phyloP scores from a whole-genome alignment of 35 echinoderm and acorn worm genomes.

The Ophioderma brevispina region DNA sequence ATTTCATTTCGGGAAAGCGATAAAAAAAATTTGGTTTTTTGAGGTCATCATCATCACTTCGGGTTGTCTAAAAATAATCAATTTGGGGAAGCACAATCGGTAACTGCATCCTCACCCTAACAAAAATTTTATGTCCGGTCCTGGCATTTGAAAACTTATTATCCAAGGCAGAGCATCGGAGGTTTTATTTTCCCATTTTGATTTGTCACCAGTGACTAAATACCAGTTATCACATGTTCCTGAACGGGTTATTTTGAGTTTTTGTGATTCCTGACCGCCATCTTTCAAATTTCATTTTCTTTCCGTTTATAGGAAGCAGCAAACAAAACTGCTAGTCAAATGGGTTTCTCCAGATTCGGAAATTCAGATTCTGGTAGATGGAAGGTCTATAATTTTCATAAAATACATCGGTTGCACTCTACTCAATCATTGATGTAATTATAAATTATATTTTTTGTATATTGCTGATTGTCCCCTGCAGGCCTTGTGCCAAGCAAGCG shows the following conservation, averaged over 20 bases:
- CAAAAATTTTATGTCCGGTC: neutral
- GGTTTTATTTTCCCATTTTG: neutral
- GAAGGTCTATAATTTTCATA: neutral
- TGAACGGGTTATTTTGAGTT: neutral
- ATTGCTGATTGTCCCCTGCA: neutral
- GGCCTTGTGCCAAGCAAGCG: neutral
- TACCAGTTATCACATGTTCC: neutral
- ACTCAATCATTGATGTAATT: neutral
- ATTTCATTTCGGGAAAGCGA: neutral
- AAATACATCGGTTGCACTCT: neutral
- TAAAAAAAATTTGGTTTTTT: no score
- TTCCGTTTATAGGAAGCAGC: neutral
- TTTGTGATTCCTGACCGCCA: neutral
- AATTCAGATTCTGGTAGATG: slow-evolving; percentile 13
- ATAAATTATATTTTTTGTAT: neutral
- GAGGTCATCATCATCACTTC: neutral
- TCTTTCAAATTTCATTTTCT: neutral
- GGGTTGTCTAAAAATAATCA: slow-evolving; percentile 3
- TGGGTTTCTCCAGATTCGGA: neutral
- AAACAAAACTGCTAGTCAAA: neutral
- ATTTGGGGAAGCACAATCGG: neutral
- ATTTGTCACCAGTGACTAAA: neutral
- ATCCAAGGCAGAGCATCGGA: neutral
- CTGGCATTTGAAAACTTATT: neutral
- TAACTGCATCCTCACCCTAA: neutral